Base-by-base conservation (phyloP, 2,113 vertebrate genomes). In the Phocoena sinus region DNA sequence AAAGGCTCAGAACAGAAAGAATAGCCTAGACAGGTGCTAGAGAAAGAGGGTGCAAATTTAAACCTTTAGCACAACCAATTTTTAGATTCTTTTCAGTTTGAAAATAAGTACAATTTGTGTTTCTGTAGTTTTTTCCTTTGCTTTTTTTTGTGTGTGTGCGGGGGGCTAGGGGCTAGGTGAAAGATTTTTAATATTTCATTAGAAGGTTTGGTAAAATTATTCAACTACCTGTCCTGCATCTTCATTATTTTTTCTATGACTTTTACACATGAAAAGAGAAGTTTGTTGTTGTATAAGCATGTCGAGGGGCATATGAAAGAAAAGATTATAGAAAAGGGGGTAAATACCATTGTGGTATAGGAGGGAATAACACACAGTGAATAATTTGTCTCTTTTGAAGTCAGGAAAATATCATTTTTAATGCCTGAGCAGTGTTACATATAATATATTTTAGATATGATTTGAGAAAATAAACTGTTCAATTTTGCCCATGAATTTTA, bases 201-300 rank as follows among this genome's bases (percentile, higher is more conserved):
- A 53, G n/a, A 41, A 87, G 8, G 53, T 77, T 9, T 5, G 86
- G 18, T 80, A 60, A 56, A 70, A 36, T 76, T 8, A 4, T 3
- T 47, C 8, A 31, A 1, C 14, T 73, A 25, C 11, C 18, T 23
- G 0, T 1, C 31, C 2, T 68, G 2, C 6, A 23, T 91, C 41
- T 12, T 11, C 26, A 85, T 3, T 82, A 47, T 76, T 26, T 63
- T 36, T 68, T 53, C 58, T 23, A 9, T 85, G 56, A 84, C 28
- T 56, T 70, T 21, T 47, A 63, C 7, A 7, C 17, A 8, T 77
- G 44, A 47, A 79, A 83, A 83, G 20, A 28, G 23, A 28, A 58
- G 6, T 38, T 79, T 1, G 4, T 36, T 71, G 1, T 25, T 82
- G 3, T 67, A 8, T n/a, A 17, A 13, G 4, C 0, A 0, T 25